phyloP scores from a whole-genome alignment of 2,888 invertebrate species.

The Choreutis nemorana region DNA sequence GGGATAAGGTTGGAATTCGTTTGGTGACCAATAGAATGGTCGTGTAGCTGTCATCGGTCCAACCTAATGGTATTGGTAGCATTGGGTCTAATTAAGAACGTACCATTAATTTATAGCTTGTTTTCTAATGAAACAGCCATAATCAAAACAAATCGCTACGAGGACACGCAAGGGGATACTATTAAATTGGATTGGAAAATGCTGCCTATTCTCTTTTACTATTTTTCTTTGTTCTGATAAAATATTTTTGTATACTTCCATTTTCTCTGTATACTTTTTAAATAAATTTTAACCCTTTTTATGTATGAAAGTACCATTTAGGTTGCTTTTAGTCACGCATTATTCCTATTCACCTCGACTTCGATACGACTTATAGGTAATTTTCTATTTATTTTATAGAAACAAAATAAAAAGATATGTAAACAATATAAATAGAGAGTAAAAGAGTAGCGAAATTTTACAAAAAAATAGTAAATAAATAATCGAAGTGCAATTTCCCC shows the following conservation, averaged over 20 bases:
- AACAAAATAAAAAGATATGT: conserved; percentile 1
- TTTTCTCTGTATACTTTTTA: too few relatives aligned
- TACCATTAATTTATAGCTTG: conserved; percentile 55
- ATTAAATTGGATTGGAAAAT: conserved; percentile 45
- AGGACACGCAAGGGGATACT: conserved; percentile 52
- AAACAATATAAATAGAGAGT: background rate
- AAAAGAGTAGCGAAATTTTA: background rate
- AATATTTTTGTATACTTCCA: too few relatives aligned
- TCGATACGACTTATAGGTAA: too few relatives aligned
- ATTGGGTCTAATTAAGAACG: conserved; percentile 56
- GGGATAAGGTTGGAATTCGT: too few relatives aligned
- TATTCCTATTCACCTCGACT: too few relatives aligned
- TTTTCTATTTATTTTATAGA: background rate
- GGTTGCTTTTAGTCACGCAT: too few relatives aligned
- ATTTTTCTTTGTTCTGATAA: conserved; percentile 2
- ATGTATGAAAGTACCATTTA: too few relatives aligned
- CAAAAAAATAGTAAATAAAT: too few relatives aligned
- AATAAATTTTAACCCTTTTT: too few relatives aligned
- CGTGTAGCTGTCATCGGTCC: too few relatives aligned
- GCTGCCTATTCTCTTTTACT: conserved; percentile 3
- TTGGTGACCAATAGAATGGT: too few relatives aligned
- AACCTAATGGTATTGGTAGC: conserved; percentile 61
- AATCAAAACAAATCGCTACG: conserved; percentile 60
- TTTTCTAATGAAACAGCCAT: conserved; percentile 48
- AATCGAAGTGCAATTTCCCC: too few relatives aligned